Conservation (phyloP, 2,888 invertebrate genomes). For the Amphimallon solstitiale region DNA sequence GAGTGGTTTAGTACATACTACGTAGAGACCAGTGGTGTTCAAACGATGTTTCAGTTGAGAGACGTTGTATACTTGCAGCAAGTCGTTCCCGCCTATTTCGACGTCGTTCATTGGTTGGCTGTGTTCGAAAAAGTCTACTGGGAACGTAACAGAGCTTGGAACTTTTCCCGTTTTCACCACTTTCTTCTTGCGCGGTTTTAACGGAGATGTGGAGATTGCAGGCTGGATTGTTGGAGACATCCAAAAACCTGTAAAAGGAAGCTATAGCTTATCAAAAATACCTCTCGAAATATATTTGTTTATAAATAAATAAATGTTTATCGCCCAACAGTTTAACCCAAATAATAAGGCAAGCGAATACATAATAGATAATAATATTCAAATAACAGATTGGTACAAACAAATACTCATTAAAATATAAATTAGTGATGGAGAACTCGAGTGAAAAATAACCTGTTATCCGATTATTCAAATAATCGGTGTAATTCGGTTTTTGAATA, state of each 20-base stretch:
- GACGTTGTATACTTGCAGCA: slow-evolving; percentile 93
- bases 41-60: slow-evolving; percentile 92
- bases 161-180: slow-evolving; percentile 69
- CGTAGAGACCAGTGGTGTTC: slow-evolving; percentile 87
- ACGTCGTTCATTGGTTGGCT: slow-evolving; percentile 91
- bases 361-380: no score
- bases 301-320: no score
- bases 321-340: no score
- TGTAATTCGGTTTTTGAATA: no score
- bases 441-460: no score
- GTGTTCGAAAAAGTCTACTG: slow-evolving; percentile 97
- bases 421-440: no score
- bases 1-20: slow-evolving; percentile 89
- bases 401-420: no score
- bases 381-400: no score
- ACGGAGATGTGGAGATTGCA: slow-evolving; percentile 56
- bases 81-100: slow-evolving; percentile 94
- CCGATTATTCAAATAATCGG: no score
- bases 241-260: slow-evolving; percentile 67
- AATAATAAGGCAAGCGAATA: no score
- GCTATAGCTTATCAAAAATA: no score
- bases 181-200: slow-evolving; percentile 68
- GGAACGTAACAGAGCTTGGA: slow-evolving; percentile 79
- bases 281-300: no score
- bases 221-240: slow-evolving; percentile 75